Conservation (phyloP, 2,888 invertebrate species). For the Erpobdella octoculata region DNA sequence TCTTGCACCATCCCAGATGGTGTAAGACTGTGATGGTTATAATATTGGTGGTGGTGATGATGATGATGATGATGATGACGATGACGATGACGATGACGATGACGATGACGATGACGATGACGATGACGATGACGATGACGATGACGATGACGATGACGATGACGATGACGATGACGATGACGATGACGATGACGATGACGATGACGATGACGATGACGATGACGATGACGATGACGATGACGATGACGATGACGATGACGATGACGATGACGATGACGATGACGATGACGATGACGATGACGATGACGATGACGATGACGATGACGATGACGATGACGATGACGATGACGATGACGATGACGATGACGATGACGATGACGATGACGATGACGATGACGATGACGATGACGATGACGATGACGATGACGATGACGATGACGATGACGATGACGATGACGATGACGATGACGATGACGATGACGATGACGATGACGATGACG, state of each 20-base stretch:
- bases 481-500: not conserved
- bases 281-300: not conserved
- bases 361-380: not conserved
- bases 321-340: not conserved
- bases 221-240: not conserved
- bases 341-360: not conserved
- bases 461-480: not conserved
- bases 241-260: not conserved
- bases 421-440: not conserved
- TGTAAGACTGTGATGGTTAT: not conserved
- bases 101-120: not conserved
- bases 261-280: not conserved
- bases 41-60: not conserved
- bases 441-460: not conserved
- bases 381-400: not conserved
- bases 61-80: slow-evolving; percentile 3
- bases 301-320: not conserved
- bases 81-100: not conserved
- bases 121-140: not conserved
- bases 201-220: not conserved
- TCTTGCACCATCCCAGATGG: not conserved
- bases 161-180: slow-evolving; percentile 8
- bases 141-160: not conserved
- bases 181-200: not conserved
- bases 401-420: not conserved